Evolutionary conservation across 1,140 invertebrate species (phyloP).

Genomic region (Drosophila triauraria): DNA sequence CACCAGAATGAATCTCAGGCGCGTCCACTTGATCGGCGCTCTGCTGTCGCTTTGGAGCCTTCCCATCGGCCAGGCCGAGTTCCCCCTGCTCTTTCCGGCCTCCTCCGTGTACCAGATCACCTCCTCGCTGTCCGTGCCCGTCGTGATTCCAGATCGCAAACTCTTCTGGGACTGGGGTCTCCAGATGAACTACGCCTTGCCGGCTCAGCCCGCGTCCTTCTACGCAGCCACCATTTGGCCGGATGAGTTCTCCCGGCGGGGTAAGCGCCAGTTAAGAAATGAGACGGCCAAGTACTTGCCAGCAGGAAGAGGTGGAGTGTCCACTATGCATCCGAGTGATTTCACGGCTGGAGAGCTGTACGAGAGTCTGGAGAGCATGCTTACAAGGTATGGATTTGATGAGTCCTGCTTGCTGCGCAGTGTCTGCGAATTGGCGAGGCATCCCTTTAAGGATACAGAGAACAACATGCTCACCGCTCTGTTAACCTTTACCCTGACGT

Average conservation of each 20-base stretch:
- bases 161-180: constrained; percentile 76
- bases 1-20: constrained; percentile 46
- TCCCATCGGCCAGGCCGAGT: constrained; percentile 1
- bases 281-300: constrained; percentile 61
- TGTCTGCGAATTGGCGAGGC: constrained; percentile 72
- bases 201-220: constrained; percentile 50
- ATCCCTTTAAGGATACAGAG: constrained; percentile 70
- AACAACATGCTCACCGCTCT: constrained; percentile 72
- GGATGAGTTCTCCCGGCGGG: constrained; percentile 52
- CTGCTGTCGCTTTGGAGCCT: constrained; percentile 22
- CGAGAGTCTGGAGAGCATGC: constrained; percentile 54
- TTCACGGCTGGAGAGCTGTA: constrained; percentile 79
- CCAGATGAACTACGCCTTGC: constrained; percentile 72
- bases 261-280: constrained; percentile 46
- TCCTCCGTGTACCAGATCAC: constrained; percentile 68
- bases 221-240: constrained; percentile 69
- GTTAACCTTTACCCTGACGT: constrained; percentile 78
- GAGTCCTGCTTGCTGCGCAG: constrained; percentile 73
- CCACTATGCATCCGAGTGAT: constrained; percentile 64
- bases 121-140: constrained; percentile 60
- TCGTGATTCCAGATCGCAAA: constrained; percentile 56
- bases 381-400: constrained; percentile 67
- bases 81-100: constrained; percentile 57
- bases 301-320: neutral
- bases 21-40: constrained; percentile 32